Percentiles rank a stretch among this genome's conserved stretches.
These are phyloP conservation scores for Melozone crissalis DNA, from an alignment of 2,113 vertebrate genomes.

Conservation along the genomic window DNA sequence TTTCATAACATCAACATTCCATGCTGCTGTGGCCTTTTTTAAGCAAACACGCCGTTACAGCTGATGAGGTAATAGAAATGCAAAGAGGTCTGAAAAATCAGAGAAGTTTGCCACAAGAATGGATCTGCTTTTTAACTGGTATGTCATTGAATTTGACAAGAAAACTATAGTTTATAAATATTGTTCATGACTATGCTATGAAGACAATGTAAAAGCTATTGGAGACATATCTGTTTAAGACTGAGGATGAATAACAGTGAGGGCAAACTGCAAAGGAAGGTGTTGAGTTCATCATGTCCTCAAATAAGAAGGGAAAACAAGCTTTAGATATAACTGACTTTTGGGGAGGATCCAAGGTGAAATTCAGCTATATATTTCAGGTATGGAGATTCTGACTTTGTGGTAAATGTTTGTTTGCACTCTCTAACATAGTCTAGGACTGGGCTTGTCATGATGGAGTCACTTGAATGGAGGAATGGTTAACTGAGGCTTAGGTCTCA, in stretches of 20 bases:
- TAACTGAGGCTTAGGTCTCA: not conserved
- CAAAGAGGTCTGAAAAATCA: not conserved
- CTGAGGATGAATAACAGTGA: not conserved
- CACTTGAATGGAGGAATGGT: not conserved
- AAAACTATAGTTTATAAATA: not conserved
- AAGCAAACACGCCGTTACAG: not conserved
- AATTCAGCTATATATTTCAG: not conserved
- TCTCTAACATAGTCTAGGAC: not conserved
- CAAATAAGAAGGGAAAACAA: not conserved
- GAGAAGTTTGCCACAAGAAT: not conserved
- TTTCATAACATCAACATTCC: not conserved
- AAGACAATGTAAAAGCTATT: not conserved
- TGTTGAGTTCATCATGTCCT: not conserved
- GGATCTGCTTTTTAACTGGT: not conserved
- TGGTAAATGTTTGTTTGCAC: not conserved
- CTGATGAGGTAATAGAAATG: not conserved
- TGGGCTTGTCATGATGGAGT: not conserved
- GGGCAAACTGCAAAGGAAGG: not conserved
- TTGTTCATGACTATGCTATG: not conserved
- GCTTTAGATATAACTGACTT: not conserved
- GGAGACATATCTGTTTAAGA: not conserved
- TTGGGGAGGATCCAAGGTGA: not conserved
- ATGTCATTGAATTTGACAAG: not conserved
- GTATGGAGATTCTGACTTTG: not conserved
- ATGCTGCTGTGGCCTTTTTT: not conserved